Base-by-base conservation (phyloP, 1,140 invertebrate genomes). In the Anadara kagoshimensis region DNA sequence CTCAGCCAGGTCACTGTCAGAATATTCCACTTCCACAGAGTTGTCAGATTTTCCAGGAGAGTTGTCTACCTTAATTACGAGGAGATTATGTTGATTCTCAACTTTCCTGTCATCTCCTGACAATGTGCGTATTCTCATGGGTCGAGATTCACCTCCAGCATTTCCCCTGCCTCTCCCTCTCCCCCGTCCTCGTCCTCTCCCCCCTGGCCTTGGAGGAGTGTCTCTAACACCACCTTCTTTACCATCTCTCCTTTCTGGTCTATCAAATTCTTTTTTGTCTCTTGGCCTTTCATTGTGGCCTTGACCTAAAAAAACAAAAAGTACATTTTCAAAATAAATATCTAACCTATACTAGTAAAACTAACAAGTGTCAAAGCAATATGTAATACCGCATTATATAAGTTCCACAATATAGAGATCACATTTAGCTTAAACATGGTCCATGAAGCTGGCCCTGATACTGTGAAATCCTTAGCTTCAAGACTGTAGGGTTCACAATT, bases 51-150 rank as follows among this genome's bases (percentile, higher is more conserved):
- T 73, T 5, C 81, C 79, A 22, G 76, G 76, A 22, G 80, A 75
- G 63, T 85, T 85, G 51, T 85, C 83, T 20, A 85, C 68, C 63
- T 85, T 85, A 8, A 85, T 82, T 20, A 83, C 73, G n/a, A 85
- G 76, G 14, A 83, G 59, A 53, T 85, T 81, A 26, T 79, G 75
- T 58, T 82, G 75, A 61, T 78, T 78, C 24, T 85, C 82, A 8
- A 85, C 83, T 43, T 76, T 75, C 11, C 83, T 69, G 14, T 78
- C 69, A 20, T 85, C 83, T 43, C 79, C 79, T 54, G 83, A 83
- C 7, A 78, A 77, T 77, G 76, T 75, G 71, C 78, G 66, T 16
- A 64, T 62, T 41, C 71, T 63, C 64, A 67, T 24, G n/a, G 49
- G 44, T 20, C 54, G 57, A 41, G 59, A 74, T 61, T 73, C 65